These are phyloP conservation scores for Drosophila longiperda DNA, from an alignment of 2,888 invertebrate genomes.

Conservation along the genomic window DNA sequence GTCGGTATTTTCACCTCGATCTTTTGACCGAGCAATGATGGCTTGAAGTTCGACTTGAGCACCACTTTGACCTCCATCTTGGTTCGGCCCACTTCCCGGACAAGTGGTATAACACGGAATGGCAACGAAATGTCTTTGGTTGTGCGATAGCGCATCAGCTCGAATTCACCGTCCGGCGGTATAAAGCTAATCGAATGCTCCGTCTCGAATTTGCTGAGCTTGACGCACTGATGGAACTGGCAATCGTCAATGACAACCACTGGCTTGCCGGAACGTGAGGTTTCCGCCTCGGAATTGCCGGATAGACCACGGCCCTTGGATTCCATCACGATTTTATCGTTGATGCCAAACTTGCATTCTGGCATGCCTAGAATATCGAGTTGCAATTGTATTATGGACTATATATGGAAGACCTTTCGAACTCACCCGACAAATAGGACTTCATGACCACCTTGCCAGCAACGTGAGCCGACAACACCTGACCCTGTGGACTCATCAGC, in stretches of 20 bases:
- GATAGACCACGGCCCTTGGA: conserved; percentile 92
- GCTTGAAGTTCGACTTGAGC: conserved; percentile 99
- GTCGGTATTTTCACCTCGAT: conserved; percentile 99
- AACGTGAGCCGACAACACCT: conserved; percentile 99
- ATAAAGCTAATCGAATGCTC: conserved; percentile 99
- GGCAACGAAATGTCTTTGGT: conserved; percentile 99
- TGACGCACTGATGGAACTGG: conserved; percentile 99
- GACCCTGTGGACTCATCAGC: conserved; percentile 99
- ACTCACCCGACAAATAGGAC: conserved; percentile 93
- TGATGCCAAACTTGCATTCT: conserved; percentile 99
- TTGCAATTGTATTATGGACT: neutral
- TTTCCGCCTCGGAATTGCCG: conserved; percentile 90
- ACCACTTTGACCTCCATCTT: conserved; percentile 99
- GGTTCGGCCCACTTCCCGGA: conserved; percentile 98
- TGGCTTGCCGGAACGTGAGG: conserved; percentile 96
- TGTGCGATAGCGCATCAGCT: conserved; percentile 99
- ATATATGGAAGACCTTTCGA: neutral
- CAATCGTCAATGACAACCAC: conserved; percentile 99
- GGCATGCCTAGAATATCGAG: conserved; percentile 92
- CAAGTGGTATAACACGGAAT: conserved; percentile 99
- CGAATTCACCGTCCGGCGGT: conserved; percentile 99
- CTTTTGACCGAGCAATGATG: conserved; percentile 98
- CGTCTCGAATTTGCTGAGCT: conserved; percentile 99
- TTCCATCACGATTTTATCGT: conserved; percentile 99
- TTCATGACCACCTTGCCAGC: conserved; percentile 99